These are phyloP conservation scores for Caranx melampygus DNA, from an alignment of 2,113 vertebrate species.

Conservation along the genomic window DNA sequence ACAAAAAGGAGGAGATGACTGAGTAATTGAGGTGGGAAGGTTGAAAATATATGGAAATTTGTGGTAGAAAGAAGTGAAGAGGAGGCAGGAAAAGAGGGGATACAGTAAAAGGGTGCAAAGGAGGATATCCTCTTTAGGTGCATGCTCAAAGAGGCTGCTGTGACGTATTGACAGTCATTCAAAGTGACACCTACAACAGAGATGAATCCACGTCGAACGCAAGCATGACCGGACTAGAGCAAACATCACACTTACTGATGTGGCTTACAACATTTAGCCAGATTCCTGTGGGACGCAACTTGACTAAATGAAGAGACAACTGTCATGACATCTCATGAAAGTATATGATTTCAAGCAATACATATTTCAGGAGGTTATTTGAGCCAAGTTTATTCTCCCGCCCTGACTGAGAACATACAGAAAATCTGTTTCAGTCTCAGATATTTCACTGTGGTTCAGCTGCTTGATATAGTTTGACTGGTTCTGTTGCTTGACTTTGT, in stretches of 20 bases:
- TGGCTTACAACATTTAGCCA: conserved; percentile 42
- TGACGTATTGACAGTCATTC: conserved; percentile 54
- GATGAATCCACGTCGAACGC: conserved; percentile 57
- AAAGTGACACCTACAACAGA: conserved; percentile 64
- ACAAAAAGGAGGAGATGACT: neutral
- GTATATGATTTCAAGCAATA: neutral
- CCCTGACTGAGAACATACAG: neutral
- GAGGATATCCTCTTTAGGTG: neutral
- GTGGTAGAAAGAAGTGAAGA: conserved; percentile 6
- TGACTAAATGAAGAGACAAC: conserved; percentile 30
- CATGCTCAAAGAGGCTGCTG: conserved; percentile 28
- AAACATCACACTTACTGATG: conserved; percentile 62
- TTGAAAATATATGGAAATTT: neutral
- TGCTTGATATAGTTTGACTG: neutral
- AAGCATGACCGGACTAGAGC: conserved; percentile 64
- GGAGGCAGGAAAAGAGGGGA: neutral
- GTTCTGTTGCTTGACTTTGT: conserved; percentile 1
- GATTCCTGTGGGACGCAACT: conserved; percentile 28
- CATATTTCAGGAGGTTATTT: conserved; percentile 26
- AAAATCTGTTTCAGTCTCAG: neutral
- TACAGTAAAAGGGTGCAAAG: conserved; percentile 1
- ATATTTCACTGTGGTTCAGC: neutral
- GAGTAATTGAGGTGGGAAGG: neutral
- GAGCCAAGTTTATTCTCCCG: conserved; percentile 6
- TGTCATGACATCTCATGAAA: conserved; percentile 9